Evolutionary conservation across 2,113 vertebrate genomes (phyloP).

Genomic region (Aegithalos caudatus): DNA sequence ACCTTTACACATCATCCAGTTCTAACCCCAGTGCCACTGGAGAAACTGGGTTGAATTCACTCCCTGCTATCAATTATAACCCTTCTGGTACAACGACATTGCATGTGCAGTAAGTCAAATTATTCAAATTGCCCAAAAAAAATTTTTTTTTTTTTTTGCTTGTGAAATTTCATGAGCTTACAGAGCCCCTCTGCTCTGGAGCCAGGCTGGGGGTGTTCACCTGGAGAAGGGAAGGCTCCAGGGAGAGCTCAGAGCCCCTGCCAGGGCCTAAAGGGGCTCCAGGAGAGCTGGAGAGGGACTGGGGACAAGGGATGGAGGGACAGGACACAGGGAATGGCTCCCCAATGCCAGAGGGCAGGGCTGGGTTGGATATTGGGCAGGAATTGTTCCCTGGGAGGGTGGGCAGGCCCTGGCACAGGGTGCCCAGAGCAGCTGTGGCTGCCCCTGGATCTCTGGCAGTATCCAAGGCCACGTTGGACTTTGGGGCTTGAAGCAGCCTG

Average conservation of each 20-base stretch:
- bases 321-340: not conserved
- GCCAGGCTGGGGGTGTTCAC: not conserved
- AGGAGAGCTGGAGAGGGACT: not conserved
- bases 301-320: not conserved
- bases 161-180: not conserved
- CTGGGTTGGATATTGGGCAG: rapidly evolving
- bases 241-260: not conserved
- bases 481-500: not conserved
- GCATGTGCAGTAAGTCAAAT: not conserved
- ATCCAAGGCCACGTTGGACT: not conserved
- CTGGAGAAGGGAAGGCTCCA: not conserved
- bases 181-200: not conserved
- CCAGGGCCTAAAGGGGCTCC: not conserved
- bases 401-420: not conserved
- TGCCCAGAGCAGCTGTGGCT: not conserved
- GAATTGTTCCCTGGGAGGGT: not conserved
- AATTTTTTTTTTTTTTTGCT: not conserved
- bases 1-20: not conserved
- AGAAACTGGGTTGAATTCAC: not conserved
- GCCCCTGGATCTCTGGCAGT: not conserved
- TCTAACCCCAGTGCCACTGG: not conserved
- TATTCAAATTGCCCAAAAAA: not conserved
- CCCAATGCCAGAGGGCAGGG: not conserved
- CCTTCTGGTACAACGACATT: not conserved
- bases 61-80: not conserved